Evolutionary conservation across 2,797 vertebrate genomes (phyloP).

Genomic region (Amazonetta brasiliensis): DNA sequence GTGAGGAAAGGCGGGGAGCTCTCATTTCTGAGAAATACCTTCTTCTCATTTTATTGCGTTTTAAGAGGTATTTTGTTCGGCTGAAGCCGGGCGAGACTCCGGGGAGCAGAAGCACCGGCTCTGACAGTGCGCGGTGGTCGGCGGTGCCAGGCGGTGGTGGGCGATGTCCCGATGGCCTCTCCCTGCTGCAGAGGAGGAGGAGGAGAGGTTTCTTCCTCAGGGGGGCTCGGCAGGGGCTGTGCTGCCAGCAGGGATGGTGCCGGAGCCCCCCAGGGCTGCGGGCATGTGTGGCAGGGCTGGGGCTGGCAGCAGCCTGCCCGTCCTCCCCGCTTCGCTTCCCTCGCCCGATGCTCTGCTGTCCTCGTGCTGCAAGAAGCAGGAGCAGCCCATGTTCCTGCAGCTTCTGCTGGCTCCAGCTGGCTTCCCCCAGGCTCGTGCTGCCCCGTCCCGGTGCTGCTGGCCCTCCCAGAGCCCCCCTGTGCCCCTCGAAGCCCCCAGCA

Average conservation of each 20-base stretch:
- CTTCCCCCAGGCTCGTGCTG: background rate
- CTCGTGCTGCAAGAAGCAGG: background rate
- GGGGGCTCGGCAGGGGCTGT: background rate
- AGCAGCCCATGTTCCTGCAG: background rate
- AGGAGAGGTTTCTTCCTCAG: too few species aligned
- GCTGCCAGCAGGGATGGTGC: background rate
- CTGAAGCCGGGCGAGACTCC: background rate
- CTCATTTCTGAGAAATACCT: conserved; percentile 17
- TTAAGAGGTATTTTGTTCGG: background rate
- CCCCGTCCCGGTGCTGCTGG: rapidly evolving
- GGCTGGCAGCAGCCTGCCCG: too few species aligned
- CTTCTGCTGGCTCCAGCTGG: background rate
- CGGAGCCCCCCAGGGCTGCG: too few species aligned
- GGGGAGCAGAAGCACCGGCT: background rate
- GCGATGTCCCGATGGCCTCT: too few species aligned
- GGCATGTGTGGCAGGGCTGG: too few species aligned
- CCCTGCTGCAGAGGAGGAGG: too few species aligned
- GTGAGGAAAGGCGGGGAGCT: background rate
- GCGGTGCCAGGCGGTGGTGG: too few species aligned
- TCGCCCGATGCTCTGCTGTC: too few species aligned
- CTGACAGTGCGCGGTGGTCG: background rate
- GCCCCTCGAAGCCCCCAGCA: background rate
- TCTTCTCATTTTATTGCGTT: background rate
- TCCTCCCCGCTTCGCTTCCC: background rate
- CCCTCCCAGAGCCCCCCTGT: background rate